Base-by-base conservation (phyloP, 2,113 vertebrate genomes). In the Psittacara wagleri region DNA sequence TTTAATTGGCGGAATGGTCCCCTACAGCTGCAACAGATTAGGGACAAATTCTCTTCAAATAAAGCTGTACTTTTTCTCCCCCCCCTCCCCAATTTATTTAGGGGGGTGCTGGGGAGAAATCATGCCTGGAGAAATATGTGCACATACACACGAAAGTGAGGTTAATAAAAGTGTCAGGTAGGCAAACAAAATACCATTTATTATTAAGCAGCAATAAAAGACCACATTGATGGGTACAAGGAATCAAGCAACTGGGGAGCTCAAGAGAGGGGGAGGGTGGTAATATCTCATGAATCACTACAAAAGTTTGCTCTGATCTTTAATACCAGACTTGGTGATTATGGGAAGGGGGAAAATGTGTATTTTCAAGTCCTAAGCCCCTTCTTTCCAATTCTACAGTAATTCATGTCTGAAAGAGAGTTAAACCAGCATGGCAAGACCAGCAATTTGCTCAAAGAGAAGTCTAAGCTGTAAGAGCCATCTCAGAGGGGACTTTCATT, bases 11-110 rank as follows among this genome's bases (percentile, higher is more conserved):
- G 46, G 29, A 98, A 95, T 96, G 96, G 95, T 98, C 97, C 97
- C 97, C 97, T 97, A 97, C 98, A 99, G 98, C 98, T 99, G 99
- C 97, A 98, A 98, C 82, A 97, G 97, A 99, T 99, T 99, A 99
- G 93, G 95, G 94, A 97, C 96, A 98, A 97, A 98, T 98, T 97
- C 97, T 97, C 96, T 97, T 97, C 97, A 97, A 98, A 98, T 94
- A 97, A 93, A 97, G 90, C 81, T 90, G 91, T 76, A 75, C 75
- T 97, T 91, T 95, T 43, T 64, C 46, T 68, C 39, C 43, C 62
- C 44, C 44, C 22, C 6, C 7, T 41, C 43, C 20, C 13, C 6
- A 2, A 10, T 90, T 78, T 88, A 82, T 90, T 72, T 63, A 67
- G 69, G 64, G 76, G 88, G 57, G 80, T 77, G 61, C 31, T 39